A percentile compares a stretch with the other conserved stretches of the same genome.
phyloP scores from a whole-genome alignment of 2,113 vertebrate species.

The Arvicanthis niloticus region DNA sequence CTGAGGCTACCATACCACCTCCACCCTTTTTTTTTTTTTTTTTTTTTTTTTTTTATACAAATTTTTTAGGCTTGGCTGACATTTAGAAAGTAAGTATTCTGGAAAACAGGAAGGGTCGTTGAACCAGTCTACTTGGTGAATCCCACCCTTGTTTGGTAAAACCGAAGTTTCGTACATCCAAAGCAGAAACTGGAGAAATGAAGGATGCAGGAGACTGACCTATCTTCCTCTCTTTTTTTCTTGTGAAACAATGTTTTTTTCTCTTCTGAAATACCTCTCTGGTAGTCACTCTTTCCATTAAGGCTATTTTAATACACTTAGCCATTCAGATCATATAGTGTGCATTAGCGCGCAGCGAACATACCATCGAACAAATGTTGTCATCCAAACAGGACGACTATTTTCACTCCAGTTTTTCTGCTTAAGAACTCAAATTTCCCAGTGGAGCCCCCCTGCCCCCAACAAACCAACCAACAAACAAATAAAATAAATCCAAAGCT shows the following conservation, averaged over 20 bases:
- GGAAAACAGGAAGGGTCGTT: constrained; percentile 15
- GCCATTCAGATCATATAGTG: neutral
- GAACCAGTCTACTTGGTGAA: neutral
- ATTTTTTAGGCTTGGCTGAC: constrained; percentile 32
- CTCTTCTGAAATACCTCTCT: neutral
- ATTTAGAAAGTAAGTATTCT: constrained; percentile 47
- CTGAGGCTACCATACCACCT: neutral
- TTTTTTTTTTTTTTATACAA: constrained; percentile 36
- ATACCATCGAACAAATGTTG: neutral
- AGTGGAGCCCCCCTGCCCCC: fast-evolving
- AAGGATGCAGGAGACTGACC: neutral
- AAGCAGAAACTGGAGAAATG: neutral
- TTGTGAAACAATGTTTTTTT: neutral
- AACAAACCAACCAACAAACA: no score
- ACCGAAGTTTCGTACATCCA: neutral
- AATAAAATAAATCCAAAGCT: neutral
- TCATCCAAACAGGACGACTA: neutral
- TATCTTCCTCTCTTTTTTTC: no score
- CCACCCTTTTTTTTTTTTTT: neutral
- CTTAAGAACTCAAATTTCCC: neutral
- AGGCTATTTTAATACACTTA: neutral
- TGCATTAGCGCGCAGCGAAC: neutral
- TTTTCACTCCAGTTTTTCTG: neutral
- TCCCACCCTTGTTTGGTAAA: constrained; percentile 41
- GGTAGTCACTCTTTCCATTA: neutral